Evolutionary conservation across 2,797 vertebrate genomes (phyloP).

Genomic region (Cossypha polioptera): DNA sequence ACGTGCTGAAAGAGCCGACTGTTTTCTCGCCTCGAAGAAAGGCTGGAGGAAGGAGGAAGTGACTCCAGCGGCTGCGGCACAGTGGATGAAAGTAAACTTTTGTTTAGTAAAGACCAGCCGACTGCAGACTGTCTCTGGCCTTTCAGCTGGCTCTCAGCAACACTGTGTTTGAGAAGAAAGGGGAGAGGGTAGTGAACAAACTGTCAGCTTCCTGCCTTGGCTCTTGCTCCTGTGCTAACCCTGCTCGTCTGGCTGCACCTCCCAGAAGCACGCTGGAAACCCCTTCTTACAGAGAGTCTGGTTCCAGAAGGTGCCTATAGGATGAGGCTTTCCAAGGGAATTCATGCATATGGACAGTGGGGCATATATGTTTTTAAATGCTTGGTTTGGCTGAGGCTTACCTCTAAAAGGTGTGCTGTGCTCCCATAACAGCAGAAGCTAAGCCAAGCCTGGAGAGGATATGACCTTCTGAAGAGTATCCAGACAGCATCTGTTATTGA

Average conservation of each 20-base stretch:
- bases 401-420: not conserved
- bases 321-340: not conserved
- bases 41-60: constrained; percentile 59
- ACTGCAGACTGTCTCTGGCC: constrained; percentile 45
- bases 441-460: not conserved
- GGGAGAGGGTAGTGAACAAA: constrained; percentile 31
- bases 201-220: constrained; percentile 53
- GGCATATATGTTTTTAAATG: not conserved
- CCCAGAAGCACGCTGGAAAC: not conserved
- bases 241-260: not conserved
- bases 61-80: constrained; percentile 44
- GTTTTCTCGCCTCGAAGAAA: constrained; percentile 78
- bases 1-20: constrained; percentile 67
- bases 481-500: not conserved
- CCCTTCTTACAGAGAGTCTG: not conserved
- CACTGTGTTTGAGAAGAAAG: constrained; percentile 25
- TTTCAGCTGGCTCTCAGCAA: constrained; percentile 14
- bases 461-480: not conserved
- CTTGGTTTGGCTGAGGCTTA: not conserved
- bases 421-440: not conserved
- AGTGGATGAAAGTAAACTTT: constrained; percentile 70
- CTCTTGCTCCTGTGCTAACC: not conserved
- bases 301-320: not conserved
- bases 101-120: constrained; percentile 50
- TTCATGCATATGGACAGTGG: not conserved